Conservation (phyloP, 2,888 invertebrate genomes). For the Seira musarum region DNA sequence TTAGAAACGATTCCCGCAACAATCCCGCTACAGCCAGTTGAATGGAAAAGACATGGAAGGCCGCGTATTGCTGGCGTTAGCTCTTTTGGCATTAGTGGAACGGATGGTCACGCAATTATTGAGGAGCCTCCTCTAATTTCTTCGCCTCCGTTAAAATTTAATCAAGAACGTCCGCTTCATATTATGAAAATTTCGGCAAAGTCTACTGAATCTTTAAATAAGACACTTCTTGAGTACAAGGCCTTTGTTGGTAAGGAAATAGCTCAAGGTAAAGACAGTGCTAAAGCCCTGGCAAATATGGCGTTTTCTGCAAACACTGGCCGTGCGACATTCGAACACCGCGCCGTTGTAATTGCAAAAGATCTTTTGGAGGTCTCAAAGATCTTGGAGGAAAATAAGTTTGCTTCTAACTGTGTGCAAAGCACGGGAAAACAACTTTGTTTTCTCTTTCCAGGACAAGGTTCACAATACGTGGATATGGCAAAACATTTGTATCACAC, state of each 20-base stretch:
- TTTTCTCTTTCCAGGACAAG: slow-evolving; percentile 61
- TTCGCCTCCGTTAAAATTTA: not conserved
- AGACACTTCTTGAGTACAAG: slow-evolving; percentile 33
- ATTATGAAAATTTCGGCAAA: slow-evolving; percentile 54
- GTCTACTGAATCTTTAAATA: slow-evolving; percentile 43
- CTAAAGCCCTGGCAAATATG: slow-evolving; percentile 12
- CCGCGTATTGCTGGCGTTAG: slow-evolving; percentile 53
- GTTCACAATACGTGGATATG: slow-evolving; percentile 50
- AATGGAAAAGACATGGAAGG: slow-evolving; percentile 22
- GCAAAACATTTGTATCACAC: slow-evolving; percentile 34
- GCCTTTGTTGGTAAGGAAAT: slow-evolving; percentile 1
- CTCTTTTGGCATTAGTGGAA: slow-evolving; percentile 56
- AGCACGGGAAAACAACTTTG: no score
- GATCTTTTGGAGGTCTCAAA: slow-evolving; percentile 21
- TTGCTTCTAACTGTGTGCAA: no score
- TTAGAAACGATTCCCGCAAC: slow-evolving; percentile 54
- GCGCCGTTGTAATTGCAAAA: slow-evolving; percentile 23
- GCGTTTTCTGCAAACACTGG: slow-evolving; percentile 29
- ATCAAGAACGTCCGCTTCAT: not conserved
- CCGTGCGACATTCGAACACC: slow-evolving; percentile 27
- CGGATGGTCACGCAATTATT: slow-evolving; percentile 40
- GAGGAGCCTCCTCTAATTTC: slow-evolving; percentile 21
- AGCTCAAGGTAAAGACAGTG: not conserved
- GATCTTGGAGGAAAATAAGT: slow-evolving; percentile 23
- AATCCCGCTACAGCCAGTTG: slow-evolving; percentile 40